Base-by-base conservation (phyloP, 2,797 vertebrate species). In the Tiaroga cobitis region DNA sequence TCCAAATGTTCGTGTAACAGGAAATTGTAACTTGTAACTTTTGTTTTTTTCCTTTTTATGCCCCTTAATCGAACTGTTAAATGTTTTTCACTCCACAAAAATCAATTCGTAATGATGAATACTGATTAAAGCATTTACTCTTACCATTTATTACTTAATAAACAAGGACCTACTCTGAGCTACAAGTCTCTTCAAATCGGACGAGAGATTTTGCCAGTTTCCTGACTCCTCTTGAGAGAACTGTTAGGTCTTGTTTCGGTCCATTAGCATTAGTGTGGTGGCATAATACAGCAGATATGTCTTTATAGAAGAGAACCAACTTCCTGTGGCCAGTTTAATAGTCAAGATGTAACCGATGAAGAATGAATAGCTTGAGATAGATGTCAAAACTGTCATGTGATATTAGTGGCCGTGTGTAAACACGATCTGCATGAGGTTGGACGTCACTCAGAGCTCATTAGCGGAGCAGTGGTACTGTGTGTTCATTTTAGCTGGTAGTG, bases 401-500 rank as follows among this genome's bases (percentile, higher is more conserved):
- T 65, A 9, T 65, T 37, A 18, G 69, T 46, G 39, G 29, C 4
- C 3, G 16, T 37, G 5, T 24, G n/a, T 54, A 51, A 34, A 68
- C 49, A 46, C 68, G 63, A 80, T 29, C 72, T 26, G 21, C 8
- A 34, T 32, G 39, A 43, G 19, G 13, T 24, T 63, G 41, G 41
- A 63, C 75, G 46, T 68, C 46, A 29, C 29, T 51, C 56, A 51
- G 21, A 49, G 32, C 73, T 83, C 37, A 13, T 84, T 78, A 59
- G 26, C 46, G 4, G 21, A 41, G 63, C 18, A 8, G 49, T 2
- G 8, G 34, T 29, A 21, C 81, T 15, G 67, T 63, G 85, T 32
- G 39, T 37, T 69, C 70, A 9, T 13, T 15, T 87, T 59, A 83
- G 63, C 65, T 74, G 85, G 54, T 49, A 43, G 79, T 39, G 41